Evolutionary conservation across 2,888 invertebrate species (phyloP), one percentile per base, ranked within the genome.

Genomic region (Melolontha melolontha): DNA sequence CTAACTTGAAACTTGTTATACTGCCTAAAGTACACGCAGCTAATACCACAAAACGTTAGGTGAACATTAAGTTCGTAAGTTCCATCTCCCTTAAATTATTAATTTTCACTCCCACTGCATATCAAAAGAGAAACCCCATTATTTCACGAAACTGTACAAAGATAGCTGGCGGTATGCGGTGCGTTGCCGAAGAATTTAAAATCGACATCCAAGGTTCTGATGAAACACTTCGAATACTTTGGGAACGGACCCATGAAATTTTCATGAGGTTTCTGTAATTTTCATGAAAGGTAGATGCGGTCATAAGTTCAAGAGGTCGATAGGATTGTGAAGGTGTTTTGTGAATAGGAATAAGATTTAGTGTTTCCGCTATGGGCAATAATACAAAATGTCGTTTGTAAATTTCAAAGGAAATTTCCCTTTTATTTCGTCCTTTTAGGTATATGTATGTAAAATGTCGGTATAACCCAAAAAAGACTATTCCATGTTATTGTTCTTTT

Each of bases 261-360:
- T 67, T 67, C 67, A 67, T 67, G 67, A 67, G 62, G 63, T 52
- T 41, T 52, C 54, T 52, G 67, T 52, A 67, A 67, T 67, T 67
- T 63, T 52, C 67, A 67, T 47, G 47, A 62, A 62, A 62, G 55
- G 54, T 55, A 66, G 55, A 55, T 66, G 29, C 55, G 66, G 66
- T 55, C 66, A 49, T 40, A 39, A 47, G 55, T 55, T 66, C 66
- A 55, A 17, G 54, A 47, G 55, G 41, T 51, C 54, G 54, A 49
- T 62, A 62, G 59, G 47, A 62, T 62, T 62, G 59, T 47, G 59
- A 47, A 62, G 51, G 51, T 52, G 51, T 52, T 52, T 34, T 34
- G 29, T 8, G 51, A 34, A 52, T 44, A 47, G 47, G 59, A 62
- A 47, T 62, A 62, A 62, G 49, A 62, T 62, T 62, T 47, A 62